These are phyloP conservation scores for Agrotis puta DNA, from an alignment of 2,888 invertebrate genomes.

Conservation along the genomic window DNA sequence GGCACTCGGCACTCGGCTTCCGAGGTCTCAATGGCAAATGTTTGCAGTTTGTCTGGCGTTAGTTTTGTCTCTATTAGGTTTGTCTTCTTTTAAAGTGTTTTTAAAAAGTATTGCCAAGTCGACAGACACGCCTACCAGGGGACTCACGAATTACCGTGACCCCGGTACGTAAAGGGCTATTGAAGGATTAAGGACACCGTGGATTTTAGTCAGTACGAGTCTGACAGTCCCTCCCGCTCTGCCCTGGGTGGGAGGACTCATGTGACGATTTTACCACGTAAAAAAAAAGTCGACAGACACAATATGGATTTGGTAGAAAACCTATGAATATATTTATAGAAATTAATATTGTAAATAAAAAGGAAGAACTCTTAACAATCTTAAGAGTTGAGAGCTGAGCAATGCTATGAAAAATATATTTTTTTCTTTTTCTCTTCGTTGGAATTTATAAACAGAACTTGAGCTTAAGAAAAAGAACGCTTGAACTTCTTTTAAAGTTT, in stretches of 20 bases:
- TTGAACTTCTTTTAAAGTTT: constrained; percentile 23
- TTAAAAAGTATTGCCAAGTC: background rate
- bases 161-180: too few species aligned
- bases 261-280: too few species aligned
- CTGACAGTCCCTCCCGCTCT: too few species aligned
- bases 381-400: constrained; percentile 10
- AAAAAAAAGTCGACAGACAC: background rate
- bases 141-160: too few species aligned
- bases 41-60: constrained; percentile 47
- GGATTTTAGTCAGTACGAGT: too few species aligned
- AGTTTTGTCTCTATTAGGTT: constrained; percentile 30
- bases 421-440: constrained; percentile 5
- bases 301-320: too few species aligned
- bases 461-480: background rate
- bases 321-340: background rate
- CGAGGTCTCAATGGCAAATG: constrained; percentile 40
- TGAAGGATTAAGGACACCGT: too few species aligned
- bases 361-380: background rate
- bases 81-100: constrained; percentile 21
- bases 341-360: background rate
- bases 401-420: background rate
- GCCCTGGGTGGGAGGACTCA: too few species aligned
- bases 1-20: constrained; percentile 5
- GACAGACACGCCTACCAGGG: too few species aligned
- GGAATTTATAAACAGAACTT: constrained; percentile 33